Percentiles rank a stretch among this genome's conserved stretches.
phyloP scores from a whole-genome alignment of 2,888 invertebrate genomes.

The Diadegma fenestrale region DNA sequence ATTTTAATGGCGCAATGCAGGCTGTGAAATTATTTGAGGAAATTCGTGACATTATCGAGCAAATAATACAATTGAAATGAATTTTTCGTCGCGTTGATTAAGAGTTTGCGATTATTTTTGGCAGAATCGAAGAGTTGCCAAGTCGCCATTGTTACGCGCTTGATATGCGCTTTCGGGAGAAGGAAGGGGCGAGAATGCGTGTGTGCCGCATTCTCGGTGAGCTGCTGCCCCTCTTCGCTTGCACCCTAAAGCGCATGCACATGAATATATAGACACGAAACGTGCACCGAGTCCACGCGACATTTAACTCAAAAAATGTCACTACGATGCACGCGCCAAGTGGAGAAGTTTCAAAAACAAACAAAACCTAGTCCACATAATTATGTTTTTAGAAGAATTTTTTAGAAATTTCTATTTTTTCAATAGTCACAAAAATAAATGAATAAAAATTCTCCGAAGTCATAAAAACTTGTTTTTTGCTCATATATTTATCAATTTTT shows the following conservation, averaged over 20 bases:
- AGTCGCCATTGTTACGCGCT: constrained; percentile 68
- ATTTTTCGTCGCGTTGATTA: neutral
- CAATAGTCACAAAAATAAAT: too few species aligned
- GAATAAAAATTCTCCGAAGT: too few species aligned
- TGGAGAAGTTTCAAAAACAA: constrained; percentile 1
- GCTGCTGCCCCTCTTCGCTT: constrained; percentile 56
- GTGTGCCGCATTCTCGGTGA: constrained; percentile 47
- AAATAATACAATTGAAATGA: neutral
- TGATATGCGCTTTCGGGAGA: constrained; percentile 56
- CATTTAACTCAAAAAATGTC: neutral
- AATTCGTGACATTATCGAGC: neutral
- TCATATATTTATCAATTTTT: too few species aligned
- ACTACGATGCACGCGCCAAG: constrained; percentile 7
- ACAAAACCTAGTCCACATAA: too few species aligned
- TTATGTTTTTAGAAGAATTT: too few species aligned
- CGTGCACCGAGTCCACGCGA: constrained; percentile 17
- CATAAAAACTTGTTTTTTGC: too few species aligned
- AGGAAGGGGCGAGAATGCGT: constrained; percentile 51
- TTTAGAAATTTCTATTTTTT: too few species aligned
- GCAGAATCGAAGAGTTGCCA: constrained; percentile 28
- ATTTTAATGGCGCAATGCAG: neutral
- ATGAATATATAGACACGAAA: constrained; percentile 17
- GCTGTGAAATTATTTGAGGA: neutral
- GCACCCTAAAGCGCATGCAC: constrained; percentile 63
- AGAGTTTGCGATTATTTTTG: constrained; percentile 3